phyloP scores from a whole-genome alignment of 2,888 invertebrate genomes.

The Biston stratarius region DNA sequence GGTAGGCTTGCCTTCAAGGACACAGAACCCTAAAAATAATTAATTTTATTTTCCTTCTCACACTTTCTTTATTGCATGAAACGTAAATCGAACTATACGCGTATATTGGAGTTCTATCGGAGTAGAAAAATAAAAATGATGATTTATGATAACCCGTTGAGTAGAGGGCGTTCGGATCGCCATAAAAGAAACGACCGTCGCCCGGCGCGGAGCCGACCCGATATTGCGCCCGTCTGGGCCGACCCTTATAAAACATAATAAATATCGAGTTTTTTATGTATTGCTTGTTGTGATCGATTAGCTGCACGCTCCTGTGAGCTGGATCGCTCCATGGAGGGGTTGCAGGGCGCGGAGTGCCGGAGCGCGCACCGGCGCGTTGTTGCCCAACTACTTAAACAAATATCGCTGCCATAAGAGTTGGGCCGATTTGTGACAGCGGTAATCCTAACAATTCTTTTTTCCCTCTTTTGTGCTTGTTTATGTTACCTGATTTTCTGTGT shows the following conservation, averaged over 20 bases:
- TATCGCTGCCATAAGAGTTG: background rate
- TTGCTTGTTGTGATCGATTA: conserved; percentile 35
- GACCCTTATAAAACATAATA: conserved; percentile 46
- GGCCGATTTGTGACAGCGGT: too few relatives aligned
- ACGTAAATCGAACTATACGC: conserved; percentile 37
- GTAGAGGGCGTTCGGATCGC: conserved; percentile 46
- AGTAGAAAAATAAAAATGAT: conserved; percentile 49
- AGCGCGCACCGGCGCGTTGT: background rate
- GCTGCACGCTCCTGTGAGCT: conserved; percentile 7
- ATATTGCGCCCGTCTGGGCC: conserved; percentile 42
- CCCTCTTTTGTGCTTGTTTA: too few relatives aligned
- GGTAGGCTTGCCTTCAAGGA: background rate
- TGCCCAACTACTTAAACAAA: too few relatives aligned
- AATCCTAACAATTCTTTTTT: too few relatives aligned
- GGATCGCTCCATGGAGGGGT: background rate
- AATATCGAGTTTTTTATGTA: conserved; percentile 37
- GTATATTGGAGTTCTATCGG: conserved; percentile 41
- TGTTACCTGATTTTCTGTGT: too few relatives aligned
- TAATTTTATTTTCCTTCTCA: conserved; percentile 2
- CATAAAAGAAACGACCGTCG: conserved; percentile 51
- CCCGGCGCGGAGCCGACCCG: conserved; percentile 38
- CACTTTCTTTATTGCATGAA: conserved; percentile 35
- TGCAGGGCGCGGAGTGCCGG: background rate
- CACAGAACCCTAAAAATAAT: background rate
- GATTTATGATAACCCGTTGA: conserved; percentile 59